These are phyloP conservation scores for Zosterops hypoxanthus DNA, from an alignment of 2,113 vertebrate species.

Conservation along the genomic window DNA sequence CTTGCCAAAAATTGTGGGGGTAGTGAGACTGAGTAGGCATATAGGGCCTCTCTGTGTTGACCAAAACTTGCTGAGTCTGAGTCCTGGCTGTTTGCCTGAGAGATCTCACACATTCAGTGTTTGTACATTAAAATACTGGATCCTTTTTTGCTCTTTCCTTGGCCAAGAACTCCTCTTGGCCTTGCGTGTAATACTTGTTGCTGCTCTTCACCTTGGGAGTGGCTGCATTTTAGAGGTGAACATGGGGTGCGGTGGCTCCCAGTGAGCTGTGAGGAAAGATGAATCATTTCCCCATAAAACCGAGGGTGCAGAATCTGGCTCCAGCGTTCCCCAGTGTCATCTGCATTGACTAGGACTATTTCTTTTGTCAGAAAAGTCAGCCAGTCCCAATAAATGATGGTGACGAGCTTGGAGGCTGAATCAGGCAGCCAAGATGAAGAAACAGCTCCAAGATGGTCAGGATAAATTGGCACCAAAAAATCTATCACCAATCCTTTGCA, in stretches of 20 bases:
- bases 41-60: background rate
- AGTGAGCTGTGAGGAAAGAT: background rate
- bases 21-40: background rate
- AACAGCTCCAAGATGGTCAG: background rate
- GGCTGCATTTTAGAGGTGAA: background rate
- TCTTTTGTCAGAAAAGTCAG: background rate
- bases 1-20: background rate
- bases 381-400: slow-evolving; percentile 5
- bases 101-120: background rate
- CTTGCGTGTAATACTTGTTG: background rate
- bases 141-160: background rate
- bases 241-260: background rate
- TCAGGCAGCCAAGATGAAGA: slow-evolving; percentile 16
- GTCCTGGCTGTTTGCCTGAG: background rate
- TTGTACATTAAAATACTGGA: background rate
- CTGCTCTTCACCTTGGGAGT: background rate
- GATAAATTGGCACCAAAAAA: background rate
- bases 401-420: background rate
- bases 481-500: background rate
- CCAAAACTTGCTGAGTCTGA: background rate
- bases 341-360: background rate
- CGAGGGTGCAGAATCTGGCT: background rate
- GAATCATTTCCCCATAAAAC: background rate
- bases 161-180: background rate
- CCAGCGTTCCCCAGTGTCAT: background rate